Base-by-base conservation (phyloP, 2,797 vertebrate genomes). In the Phyllotis vaccarum region DNA sequence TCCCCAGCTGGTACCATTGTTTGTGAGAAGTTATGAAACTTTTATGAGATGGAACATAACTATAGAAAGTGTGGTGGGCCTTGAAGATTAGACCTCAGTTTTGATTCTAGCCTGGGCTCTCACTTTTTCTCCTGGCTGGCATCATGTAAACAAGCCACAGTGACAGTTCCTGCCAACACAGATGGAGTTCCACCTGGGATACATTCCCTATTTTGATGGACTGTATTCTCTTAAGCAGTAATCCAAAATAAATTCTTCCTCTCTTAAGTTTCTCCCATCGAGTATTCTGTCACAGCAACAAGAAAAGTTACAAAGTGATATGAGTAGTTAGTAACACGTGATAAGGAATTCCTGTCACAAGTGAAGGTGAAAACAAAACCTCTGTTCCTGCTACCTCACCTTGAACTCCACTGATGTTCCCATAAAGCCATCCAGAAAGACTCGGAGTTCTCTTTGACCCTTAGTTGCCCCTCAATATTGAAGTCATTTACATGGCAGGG, bases 281-380 rank as follows among this genome's bases (percentile, higher is more conserved):
- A 43, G 40, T n/a, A 49, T 62, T 89, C 37, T 60, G 58, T 16
- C 74, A 89, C 13, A 31, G 68, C 37, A 46, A 76, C 19, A 60
- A 64, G 31, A 64, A 64, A 89, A 37, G 21, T 37, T 29, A 27
- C 58, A 58, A 72, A 34, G 2, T 62, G 29, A n/a, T 49, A 62
- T 62, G 74, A 31, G 29, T 70, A 40, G n/a, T 62, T 81, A 49
- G n/a, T n/a, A n/a, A n/a, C 14, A 85, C 11, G 27, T 24, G 70
- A 49, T 62, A 90, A 92, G 88, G 21, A 54, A 56, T 40, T 94
- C 31, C 37, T 24, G 56, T 70, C 91, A 40, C 81, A 34, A 89
- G 78, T 9, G 22, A 79, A 74, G 24, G 52, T 90, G 40, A 95
- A 96, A 96, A 92, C 34, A 90, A 80, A 83, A 95, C 31, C 37